Evolutionary conservation across 2,113 vertebrate species (phyloP).

Genomic region (Neodon shergylaensis): DNA sequence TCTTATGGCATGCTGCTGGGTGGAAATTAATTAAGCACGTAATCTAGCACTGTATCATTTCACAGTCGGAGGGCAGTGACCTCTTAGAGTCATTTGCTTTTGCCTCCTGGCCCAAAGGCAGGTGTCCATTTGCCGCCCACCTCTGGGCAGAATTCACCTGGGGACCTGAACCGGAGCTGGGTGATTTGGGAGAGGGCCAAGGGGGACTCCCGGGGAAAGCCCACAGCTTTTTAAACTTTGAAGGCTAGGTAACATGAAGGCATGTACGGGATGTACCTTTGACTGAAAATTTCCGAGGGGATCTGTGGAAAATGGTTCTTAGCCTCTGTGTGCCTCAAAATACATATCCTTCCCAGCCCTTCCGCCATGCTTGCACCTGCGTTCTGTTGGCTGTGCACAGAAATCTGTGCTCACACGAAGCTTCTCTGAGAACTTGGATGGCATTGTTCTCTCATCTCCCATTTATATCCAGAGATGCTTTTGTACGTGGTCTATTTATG

Average conservation of each 20-base stretch:
- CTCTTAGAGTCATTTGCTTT: constrained; percentile 45
- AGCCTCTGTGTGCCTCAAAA: background rate
- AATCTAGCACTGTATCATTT: constrained; percentile 61
- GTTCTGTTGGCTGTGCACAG: background rate
- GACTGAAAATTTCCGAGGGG: background rate
- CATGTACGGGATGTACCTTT: background rate
- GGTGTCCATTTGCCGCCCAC: background rate
- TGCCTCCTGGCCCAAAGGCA: background rate
- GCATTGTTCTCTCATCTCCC: constrained; percentile 18
- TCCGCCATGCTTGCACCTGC: background rate
- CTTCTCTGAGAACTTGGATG: constrained; percentile 24
- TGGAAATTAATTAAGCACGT: constrained; percentile 59
- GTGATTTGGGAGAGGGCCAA: background rate
- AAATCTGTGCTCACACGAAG: constrained; percentile 16
- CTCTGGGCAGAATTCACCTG: background rate
- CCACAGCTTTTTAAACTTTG: background rate
- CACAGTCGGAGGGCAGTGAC: constrained; percentile 45
- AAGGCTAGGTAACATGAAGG: background rate
- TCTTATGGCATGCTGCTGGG: constrained; percentile 53
- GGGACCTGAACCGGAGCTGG: background rate
- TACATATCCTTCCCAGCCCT: background rate
- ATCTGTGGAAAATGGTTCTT: background rate
- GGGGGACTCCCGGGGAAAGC: fast-evolving
- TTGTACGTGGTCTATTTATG: background rate
- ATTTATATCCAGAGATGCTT: background rate